Conservation (phyloP, 1,140 invertebrate genomes). For the Notospermus geniculatus region DNA sequence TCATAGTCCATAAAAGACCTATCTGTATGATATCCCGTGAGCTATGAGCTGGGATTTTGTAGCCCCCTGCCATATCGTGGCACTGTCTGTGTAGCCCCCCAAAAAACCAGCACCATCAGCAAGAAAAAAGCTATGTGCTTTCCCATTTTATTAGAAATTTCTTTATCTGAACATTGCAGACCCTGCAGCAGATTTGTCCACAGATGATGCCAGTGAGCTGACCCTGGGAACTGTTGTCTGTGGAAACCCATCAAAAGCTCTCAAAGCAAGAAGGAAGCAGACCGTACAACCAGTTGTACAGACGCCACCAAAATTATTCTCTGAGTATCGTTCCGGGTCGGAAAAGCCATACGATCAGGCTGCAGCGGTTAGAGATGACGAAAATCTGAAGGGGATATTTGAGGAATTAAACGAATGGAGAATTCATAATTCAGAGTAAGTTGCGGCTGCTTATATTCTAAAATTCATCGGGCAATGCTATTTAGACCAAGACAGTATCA, state of each 20-base stretch:
- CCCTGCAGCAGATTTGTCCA: slow-evolving; percentile 15
- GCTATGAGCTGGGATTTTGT: too few species aligned
- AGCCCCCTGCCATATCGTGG: too few species aligned
- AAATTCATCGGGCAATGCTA: too few species aligned
- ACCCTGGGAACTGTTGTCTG: slow-evolving; percentile 52
- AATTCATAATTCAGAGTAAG: slow-evolving; percentile 45
- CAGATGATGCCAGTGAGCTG: slow-evolving; percentile 44
- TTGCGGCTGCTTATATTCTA: slow-evolving; percentile 10
- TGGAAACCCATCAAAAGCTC: slow-evolving; percentile 52
- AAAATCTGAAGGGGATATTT: slow-evolving; percentile 32
- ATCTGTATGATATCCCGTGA: too few species aligned
- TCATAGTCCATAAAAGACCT: too few species aligned
- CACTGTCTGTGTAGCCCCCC: too few species aligned
- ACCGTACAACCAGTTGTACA: slow-evolving; percentile 20
- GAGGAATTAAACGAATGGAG: slow-evolving; percentile 48
- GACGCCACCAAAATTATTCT: slow-evolving; percentile 16
- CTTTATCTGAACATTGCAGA: too few species aligned
- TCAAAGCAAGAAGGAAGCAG: slow-evolving; percentile 33
- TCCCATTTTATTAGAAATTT: too few species aligned
- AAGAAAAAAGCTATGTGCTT: too few species aligned
- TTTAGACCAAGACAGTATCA: too few species aligned
- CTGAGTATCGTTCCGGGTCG: slow-evolving; percentile 27
- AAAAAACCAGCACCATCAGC: too few species aligned
- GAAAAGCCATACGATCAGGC: slow-evolving; percentile 35
- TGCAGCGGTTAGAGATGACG: slow-evolving; percentile 26